Percentiles rank a stretch among this genome's conserved stretches.
Conservation (phyloP, 2,888 invertebrate species). For the Aphodius granarius region DNA sequence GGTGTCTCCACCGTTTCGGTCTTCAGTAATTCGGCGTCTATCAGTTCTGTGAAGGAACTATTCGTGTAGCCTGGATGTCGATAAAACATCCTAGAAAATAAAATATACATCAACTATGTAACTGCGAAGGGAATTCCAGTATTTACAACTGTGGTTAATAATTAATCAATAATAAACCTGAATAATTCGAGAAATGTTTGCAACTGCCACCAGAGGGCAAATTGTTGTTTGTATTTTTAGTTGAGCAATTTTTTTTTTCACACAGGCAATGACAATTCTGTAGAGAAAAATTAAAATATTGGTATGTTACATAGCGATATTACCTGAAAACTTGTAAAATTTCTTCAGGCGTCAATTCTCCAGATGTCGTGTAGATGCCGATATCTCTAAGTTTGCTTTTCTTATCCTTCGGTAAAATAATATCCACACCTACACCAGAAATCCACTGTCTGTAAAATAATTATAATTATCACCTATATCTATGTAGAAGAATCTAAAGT, state of each 20-base stretch:
- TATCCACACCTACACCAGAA: conserved; percentile 15
- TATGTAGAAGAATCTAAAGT: not conserved
- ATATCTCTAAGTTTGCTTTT: conserved; percentile 56
- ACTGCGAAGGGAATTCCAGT: conserved; percentile 13
- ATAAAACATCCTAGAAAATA: conserved; percentile 50
- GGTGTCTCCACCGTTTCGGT: conserved; percentile 49
- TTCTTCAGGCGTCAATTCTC: conserved; percentile 66
- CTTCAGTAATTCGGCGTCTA: conserved; percentile 64
- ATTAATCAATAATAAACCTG: too few relatives aligned
- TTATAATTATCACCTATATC: not conserved
- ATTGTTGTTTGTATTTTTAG: too few relatives aligned
- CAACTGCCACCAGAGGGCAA: too few relatives aligned
- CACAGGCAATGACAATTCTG: too few relatives aligned
- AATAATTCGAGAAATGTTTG: too few relatives aligned
- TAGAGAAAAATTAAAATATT: not conserved
- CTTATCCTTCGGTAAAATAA: conserved; percentile 27
- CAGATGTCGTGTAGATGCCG: conserved; percentile 73
- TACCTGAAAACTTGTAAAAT: conserved; percentile 65
- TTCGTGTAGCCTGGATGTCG: conserved; percentile 68
- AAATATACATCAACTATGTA: conserved; percentile 34
- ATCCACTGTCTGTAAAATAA: conserved; percentile 24
- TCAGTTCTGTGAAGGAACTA: conserved; percentile 65
- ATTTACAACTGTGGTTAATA: too few relatives aligned
- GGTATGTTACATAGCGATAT: conserved; percentile 14
- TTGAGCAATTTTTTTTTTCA: too few relatives aligned